phyloP scores from a whole-genome alignment of 64 coral and sea anemone species.

The Orbicella faveolata region DNA sequence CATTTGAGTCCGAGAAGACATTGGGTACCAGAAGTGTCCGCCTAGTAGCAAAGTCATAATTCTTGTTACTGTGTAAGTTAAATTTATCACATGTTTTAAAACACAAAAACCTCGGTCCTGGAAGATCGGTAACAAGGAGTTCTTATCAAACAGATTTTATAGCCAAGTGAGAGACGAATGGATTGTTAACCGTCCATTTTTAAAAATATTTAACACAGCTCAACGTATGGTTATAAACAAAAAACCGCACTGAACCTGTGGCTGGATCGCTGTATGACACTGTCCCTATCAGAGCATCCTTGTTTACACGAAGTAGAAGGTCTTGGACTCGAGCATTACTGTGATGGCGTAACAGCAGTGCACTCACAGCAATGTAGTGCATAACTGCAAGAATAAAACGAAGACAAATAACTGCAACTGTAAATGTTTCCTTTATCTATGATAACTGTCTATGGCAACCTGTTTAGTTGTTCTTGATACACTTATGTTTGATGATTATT shows the following conservation, averaged over 20 bases:
- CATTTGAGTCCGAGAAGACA: conserved; percentile 4
- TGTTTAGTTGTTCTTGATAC: no score
- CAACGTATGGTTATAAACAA: background rate
- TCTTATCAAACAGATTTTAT: no score
- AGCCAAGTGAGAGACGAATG: no score
- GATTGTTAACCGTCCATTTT: background rate
- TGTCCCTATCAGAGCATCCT: conserved; percentile 45
- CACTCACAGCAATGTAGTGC: conserved; percentile 47
- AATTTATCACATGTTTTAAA: no score
- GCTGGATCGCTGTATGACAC: conserved; percentile 55
- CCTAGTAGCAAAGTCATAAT: background rate
- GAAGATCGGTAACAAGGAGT: no score
- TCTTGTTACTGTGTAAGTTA: no score
- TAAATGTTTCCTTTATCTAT: background rate
- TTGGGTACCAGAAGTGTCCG: background rate
- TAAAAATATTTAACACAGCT: background rate
- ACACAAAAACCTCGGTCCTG: no score
- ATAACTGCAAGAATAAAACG: conserved; percentile 23
- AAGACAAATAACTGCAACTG: background rate
- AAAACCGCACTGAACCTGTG: conserved; percentile 16
- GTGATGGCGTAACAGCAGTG: conserved; percentile 57
- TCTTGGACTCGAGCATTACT: conserved; percentile 45
- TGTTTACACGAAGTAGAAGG: conserved; percentile 38
- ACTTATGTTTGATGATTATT: no score
- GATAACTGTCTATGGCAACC: background rate